Percentiles rank a stretch among this genome's conserved stretches.
These are phyloP conservation scores for Agrochola lota DNA, from an alignment of 2,888 invertebrate genomes.

Conservation along the genomic window DNA sequence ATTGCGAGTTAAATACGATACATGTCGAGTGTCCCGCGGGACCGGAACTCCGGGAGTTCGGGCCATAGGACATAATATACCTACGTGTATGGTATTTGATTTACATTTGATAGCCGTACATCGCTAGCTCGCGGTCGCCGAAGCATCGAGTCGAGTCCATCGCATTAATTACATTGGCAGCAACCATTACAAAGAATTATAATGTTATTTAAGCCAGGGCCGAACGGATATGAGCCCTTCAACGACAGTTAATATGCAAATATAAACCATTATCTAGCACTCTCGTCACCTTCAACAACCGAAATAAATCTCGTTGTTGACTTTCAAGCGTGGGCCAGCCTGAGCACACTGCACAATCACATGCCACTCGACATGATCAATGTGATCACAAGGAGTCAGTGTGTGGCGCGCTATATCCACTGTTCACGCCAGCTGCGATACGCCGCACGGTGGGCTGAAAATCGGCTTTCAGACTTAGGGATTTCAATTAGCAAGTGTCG, in stretches of 20 bases:
- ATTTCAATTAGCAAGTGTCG: too few species aligned
- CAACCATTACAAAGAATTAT: not conserved
- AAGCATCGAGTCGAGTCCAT: not conserved
- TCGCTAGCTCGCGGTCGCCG: not conserved
- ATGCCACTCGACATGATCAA: not conserved
- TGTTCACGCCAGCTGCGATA: not conserved
- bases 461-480: too few species aligned
- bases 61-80: not conserved
- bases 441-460: not conserved
- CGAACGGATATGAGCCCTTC: not conserved
- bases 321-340: not conserved
- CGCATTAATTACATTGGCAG: slow-evolving; percentile 1
- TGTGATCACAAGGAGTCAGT: not conserved
- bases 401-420: not conserved
- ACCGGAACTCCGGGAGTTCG: not conserved
- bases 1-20: not conserved
- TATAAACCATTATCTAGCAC: slow-evolving; percentile 22
- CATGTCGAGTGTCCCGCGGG: not conserved
- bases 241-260: slow-evolving; percentile 45
- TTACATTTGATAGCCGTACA: not conserved
- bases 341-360: not conserved
- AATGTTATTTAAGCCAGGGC: slow-evolving; percentile 1
- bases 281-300: slow-evolving; percentile 13
- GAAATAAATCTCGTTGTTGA: slow-evolving; percentile 36
- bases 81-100: too few species aligned